These are phyloP conservation scores for Austrolebias charrua DNA, from an alignment of 2,797 vertebrate genomes.

Conservation along the genomic window DNA sequence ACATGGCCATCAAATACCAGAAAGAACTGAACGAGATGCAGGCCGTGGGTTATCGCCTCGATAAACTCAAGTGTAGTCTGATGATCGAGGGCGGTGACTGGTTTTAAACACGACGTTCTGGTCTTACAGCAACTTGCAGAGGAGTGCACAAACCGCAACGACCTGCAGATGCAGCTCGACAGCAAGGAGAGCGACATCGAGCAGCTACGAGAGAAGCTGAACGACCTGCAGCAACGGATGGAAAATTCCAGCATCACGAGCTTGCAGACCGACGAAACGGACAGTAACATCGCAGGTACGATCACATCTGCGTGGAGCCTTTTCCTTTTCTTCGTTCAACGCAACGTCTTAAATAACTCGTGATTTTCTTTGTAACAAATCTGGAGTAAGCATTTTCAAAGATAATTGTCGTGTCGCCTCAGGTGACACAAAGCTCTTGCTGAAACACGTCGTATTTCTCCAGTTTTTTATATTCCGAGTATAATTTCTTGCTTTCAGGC, in stretches of 20 bases:
- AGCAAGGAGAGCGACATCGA: constrained; percentile 99
- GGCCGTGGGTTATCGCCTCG: constrained; percentile 80
- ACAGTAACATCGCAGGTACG: constrained; percentile 93
- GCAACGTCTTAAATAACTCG: not conserved
- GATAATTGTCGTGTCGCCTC: no score
- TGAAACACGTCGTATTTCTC: not conserved
- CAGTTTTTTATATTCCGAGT: not conserved
- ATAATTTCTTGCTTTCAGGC: no score
- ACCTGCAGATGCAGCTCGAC: constrained; percentile 97
- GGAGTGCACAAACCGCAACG: constrained; percentile 90
- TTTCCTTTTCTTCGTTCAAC: no score
- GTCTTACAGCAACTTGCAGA: constrained; percentile 89
- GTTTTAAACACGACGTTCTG: constrained; percentile 17
- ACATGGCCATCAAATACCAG: constrained; percentile 96
- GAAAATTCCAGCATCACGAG: constrained; percentile 95
- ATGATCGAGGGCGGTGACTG: not conserved
- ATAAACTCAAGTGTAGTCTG: not conserved
- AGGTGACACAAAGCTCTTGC: not conserved
- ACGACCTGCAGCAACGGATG: constrained; percentile 90
- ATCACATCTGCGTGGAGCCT: not conserved
- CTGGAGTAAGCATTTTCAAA: not conserved
- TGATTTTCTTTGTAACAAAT: not conserved
- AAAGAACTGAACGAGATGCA: constrained; percentile 96
- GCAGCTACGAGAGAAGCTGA: constrained; percentile 90
- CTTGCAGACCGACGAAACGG: constrained; percentile 89